Base-by-base conservation (phyloP, 2,888 invertebrate genomes). In the Leptinotarsa haldemani region DNA sequence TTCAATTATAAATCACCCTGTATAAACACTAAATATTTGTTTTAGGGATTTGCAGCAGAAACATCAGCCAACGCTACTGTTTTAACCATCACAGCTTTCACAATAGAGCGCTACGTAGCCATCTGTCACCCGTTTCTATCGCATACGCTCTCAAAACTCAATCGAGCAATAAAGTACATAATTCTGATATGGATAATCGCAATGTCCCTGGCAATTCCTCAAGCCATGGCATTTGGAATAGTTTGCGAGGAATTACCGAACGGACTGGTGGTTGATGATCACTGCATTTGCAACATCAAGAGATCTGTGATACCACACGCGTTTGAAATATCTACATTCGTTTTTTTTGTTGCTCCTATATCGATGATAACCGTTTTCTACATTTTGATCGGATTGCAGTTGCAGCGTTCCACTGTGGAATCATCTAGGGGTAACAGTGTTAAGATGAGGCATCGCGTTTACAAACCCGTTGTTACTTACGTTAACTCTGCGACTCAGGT, bases 31-130 rank as follows among this genome's bases (percentile, higher is more conserved):
- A 9, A 40, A 40, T 46, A 2, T 40, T 73, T 78, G 13, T 73
- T 83, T 25, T 89, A 92, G 78, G 94, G 94, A 9, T 90, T 96
- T 66, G 92, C 94, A 0, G 94, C 96, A 0, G 97, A 97, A 87
- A 94, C 94, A n/a, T 93, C 94, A 0, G 93, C 94, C 22, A 94
- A 95, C 84, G 95, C 95, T 0, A 96, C 96, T 0, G 95, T 97
- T 2, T 87, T 94, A 76, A 94, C 94, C 15, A 97, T 97, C 82
- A 95, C 95, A 0, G 95, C 95, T 2, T 97, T 97, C 86, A 97
- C 94, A 0, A 93, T 96, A 16, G 97, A 97, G 86, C 90, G 97
- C 76, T 97, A 95, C 85, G 92, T 95, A 52, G 95, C 95, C 5
- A 95, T 96, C 81, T 95, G 95, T 83, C 93, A 94, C 84, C 97